Evolutionary conservation across 2,888 invertebrate species (phyloP), one percentile per base, ranked within the genome.

Genomic region (Carcina quercana): DNA sequence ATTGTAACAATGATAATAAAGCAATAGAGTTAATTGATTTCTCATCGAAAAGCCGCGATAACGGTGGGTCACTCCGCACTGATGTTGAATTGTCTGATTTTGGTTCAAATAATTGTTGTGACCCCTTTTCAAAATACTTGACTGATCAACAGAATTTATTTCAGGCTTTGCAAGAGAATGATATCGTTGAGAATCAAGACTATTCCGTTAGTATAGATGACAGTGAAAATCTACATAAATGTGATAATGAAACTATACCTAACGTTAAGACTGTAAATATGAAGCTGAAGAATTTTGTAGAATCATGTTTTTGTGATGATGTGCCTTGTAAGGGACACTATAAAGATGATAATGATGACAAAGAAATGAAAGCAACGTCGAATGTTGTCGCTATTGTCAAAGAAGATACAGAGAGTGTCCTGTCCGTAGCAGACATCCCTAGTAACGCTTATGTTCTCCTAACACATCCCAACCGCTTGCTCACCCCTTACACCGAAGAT

Each of bases 401-500:
- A n/a, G n/a, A n/a, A n/a, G n/a, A n/a, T n/a, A n/a, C n/a, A n/a
- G n/a, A n/a, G n/a, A n/a, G n/a, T n/a, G n/a, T n/a, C n/a, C n/a
- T n/a, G n/a, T n/a, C n/a, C n/a, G n/a, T 66, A 43, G 50, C 62
- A 20, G 60, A 69, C 37, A 50, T 69, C 41, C 54, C 66, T 50
- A 66, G 67, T 49, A 71, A 68, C 49, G 60, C 75, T 61, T 72
- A 62, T 43, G 49, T 72, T 33, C 62, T 71, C 50, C 55, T 74
- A 64, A 71, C 74, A 47, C 54, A 70, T 44, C 68, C 72, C 38
- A 59, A 67, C 49, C 58, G 59, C 59, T 59, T 65, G 43, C 38
- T 59, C 30, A 41, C 46, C 25, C 36, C 53, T 32, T 28, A 44
- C 38, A 36, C 38, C 35, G 42, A 43, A 39, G 46, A 52, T 35